Base-by-base conservation (phyloP, 2,113 vertebrate genomes). In the Aptenodytes forsteri region DNA sequence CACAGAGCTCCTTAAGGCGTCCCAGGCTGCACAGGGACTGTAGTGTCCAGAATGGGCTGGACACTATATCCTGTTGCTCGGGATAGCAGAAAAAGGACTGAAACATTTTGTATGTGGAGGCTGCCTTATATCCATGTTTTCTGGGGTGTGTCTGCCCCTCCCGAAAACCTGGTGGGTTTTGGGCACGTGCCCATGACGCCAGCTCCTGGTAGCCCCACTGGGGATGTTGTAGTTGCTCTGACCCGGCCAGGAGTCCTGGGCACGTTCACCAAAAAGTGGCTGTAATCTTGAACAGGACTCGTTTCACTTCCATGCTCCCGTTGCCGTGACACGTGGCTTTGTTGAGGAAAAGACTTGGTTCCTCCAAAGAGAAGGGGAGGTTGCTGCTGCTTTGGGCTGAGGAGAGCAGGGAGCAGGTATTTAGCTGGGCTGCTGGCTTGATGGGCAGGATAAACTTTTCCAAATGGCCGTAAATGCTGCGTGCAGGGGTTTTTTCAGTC, bases 141-240 rank as follows among this genome's bases (percentile, higher is more conserved):
- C 36, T 58, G 64, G 22, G 18, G 7, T 61, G 42, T 58, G 7
- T 55, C 69, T 82, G 22, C 36, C 19, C 27, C 38, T 73, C 44
- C 26, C 2, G 2, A 62, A 77, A 72, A 13, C 7, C 29, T 52
- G 26, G 6, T 64, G 29, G 22, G 38, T 82, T 91, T 87, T 49
- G 52, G 54, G 19, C 14, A 42, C 0, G 0, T 30, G 42, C 47
- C 69, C 1, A 0, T 27, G 15, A 38, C 2, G 1, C 34, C 62
- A 54, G 19, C 30, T 89, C 67, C 73, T 42, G 38, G 16, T 82
- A 66, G 54, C 23, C 50, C 47, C 44, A 9, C 12, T 66, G 40
- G 62, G 36, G 70, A 62, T 40, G 7, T 36, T 71, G 49, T 34
- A 69, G 20, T 40, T 88, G 58, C 46, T 86, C 38, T 77, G 62